phyloP scores from a whole-genome alignment of 2,113 vertebrate species.

The Phainopepla nitens region DNA sequence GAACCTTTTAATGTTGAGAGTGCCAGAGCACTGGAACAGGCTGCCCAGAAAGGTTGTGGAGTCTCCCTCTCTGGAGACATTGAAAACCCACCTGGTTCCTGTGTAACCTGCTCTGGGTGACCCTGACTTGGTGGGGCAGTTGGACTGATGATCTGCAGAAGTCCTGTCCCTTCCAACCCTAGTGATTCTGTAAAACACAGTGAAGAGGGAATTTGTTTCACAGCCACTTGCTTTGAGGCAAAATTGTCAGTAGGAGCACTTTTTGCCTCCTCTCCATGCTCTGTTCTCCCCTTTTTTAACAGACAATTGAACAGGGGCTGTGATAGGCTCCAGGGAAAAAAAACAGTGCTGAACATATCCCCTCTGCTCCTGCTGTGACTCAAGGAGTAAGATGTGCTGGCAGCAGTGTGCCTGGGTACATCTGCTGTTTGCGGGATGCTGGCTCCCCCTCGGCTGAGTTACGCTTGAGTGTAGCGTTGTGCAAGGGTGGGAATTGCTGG shows the following conservation, averaged over 20 bases:
- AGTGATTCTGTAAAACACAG: background rate
- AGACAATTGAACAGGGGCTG: too few relatives aligned
- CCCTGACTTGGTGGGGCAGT: fast-evolving
- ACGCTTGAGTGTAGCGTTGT: fast-evolving
- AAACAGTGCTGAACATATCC: background rate
- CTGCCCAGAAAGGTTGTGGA: fast-evolving
- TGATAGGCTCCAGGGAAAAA: too few relatives aligned
- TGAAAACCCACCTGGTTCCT: background rate
- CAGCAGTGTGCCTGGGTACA: background rate
- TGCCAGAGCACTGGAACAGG: background rate
- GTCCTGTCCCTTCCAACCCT: background rate
- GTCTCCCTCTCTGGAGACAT: background rate
- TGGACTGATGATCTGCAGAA: background rate
- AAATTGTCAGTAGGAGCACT: background rate
- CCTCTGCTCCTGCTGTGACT: background rate
- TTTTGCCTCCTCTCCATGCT: background rate
- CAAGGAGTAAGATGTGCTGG: background rate
- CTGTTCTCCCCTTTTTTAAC: background rate
- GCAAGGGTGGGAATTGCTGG: background rate
- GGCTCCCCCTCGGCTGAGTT: background rate
- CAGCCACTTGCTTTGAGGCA: background rate
- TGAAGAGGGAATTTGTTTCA: background rate
- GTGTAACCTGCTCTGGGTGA: background rate
- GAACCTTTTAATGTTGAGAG: background rate
- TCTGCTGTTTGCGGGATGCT: background rate